Base-by-base conservation (phyloP, 2,797 vertebrate species). In the Naso thynnoides region DNA sequence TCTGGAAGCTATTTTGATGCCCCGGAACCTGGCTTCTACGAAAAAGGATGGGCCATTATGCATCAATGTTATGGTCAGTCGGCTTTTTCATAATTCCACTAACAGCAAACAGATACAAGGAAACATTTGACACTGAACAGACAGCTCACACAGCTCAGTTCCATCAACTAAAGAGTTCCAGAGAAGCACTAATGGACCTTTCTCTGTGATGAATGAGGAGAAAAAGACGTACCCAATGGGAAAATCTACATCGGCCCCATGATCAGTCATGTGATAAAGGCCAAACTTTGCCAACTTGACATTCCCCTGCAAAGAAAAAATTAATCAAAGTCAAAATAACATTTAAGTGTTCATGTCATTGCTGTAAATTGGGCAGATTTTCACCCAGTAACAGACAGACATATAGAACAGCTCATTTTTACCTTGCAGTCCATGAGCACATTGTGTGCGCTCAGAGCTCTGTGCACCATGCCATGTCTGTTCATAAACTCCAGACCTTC, bases 271-370 rank as follows among this genome's bases (percentile, higher is more conserved):
- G 86, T 99, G 96, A 92, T 99, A 99, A 78, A 99, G 94, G 41
- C 98, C 98, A 92, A 98, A 99, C 92, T 99, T 99, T 61, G 97
- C 96, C 92, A 99, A 90, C 71, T 98, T 99, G 74, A 97, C 92
- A 1, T 97, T 96, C 13, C 95, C 97, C 98, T 99, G 80, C 5
- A 91, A 93, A 78, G 11, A 71, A 73, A 71, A 73, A 63, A 63
- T 47, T 8, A 8, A 56, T 77, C 26, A 63, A 7, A 54, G n/a
- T 61, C 41, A 64, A 7, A 0, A 31, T 33, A 55, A n/a, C 16
- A 59, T 70, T 33, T 13, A 6, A 14, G 13, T 7, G 26, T 42
- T 33, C 10, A 29, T 23, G 65, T 21, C 2, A n/a, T 47, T 14
- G 39, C 6, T 44, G 69, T 53, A n/a, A 39, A 47, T 13, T 66